These are phyloP conservation scores for Malachius bipustulatus DNA, from an alignment of 2,888 invertebrate genomes.

Conservation along the genomic window DNA sequence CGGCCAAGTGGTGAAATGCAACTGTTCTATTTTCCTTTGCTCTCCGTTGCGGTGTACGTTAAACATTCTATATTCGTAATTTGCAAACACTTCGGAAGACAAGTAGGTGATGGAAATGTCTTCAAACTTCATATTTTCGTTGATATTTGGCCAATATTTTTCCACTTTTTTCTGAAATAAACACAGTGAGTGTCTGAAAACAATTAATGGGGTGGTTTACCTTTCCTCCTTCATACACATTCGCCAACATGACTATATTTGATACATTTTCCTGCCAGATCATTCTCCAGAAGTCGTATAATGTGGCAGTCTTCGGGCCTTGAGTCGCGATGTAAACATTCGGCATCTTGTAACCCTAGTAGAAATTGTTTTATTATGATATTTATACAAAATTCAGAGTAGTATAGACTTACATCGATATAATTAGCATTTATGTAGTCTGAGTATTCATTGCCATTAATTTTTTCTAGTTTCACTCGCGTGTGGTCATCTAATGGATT, in stretches of 20 bases:
- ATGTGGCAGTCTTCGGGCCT: slow-evolving; percentile 30
- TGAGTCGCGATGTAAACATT: slow-evolving; percentile 34
- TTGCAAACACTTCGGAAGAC: slow-evolving; percentile 29
- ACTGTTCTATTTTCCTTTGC: slow-evolving; percentile 36
- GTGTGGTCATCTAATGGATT: slow-evolving; percentile 38
- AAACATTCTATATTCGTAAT: slow-evolving; percentile 33
- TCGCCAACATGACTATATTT: slow-evolving; percentile 41
- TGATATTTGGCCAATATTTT: slow-evolving; percentile 41
- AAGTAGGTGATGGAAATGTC: slow-evolving; percentile 29
- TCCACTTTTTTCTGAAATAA: slow-evolving; percentile 38
- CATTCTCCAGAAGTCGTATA: slow-evolving; percentile 35
- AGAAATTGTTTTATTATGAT: slow-evolving; percentile 10
- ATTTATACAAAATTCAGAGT: too few relatives aligned
- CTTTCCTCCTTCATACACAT: slow-evolving; percentile 38
- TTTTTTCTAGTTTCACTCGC: slow-evolving; percentile 35
- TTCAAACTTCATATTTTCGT: slow-evolving; percentile 31
- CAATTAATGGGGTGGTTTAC: slow-evolving; percentile 21
- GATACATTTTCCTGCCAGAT: slow-evolving; percentile 39
- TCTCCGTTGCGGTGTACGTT: slow-evolving; percentile 23
- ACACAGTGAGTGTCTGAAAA: slow-evolving; percentile 9
- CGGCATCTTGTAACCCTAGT: slow-evolving; percentile 28
- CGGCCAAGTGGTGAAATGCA: slow-evolving; percentile 43
- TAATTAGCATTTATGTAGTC: slow-evolving; percentile 45
- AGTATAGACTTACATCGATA: slow-evolving; percentile 33
- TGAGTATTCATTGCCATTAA: slow-evolving; percentile 32